Conservation (phyloP, 2,797 vertebrate genomes). For the Spea hammondii region DNA sequence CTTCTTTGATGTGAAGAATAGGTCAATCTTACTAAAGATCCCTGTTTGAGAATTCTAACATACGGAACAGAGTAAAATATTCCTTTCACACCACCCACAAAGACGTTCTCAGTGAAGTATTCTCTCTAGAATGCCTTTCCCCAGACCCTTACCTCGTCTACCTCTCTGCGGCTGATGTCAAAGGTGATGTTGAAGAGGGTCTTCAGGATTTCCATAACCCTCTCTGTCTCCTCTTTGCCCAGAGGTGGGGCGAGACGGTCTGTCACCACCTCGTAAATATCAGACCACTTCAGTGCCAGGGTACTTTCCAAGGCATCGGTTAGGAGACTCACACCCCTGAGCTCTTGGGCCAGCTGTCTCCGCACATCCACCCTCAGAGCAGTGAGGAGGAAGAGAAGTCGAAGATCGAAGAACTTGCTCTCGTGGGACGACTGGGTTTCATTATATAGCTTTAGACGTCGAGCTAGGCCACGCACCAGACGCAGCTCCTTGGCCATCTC, state of each 20-base stretch:
- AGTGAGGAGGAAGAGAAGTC: conserved; percentile 76
- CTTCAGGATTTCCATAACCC: conserved; percentile 72
- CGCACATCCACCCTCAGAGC: conserved; percentile 72
- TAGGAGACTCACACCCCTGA: conserved; percentile 68
- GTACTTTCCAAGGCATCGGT: conserved; percentile 68
- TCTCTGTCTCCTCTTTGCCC: conserved; percentile 69
- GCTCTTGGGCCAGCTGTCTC: conserved; percentile 60
- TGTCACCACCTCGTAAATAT: conserved; percentile 66
- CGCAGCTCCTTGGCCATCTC: conserved; percentile 71
- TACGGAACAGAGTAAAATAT: too few species aligned
- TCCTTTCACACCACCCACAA: too few species aligned
- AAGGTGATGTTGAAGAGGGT: conserved; percentile 76
- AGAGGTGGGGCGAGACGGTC: conserved; percentile 59
- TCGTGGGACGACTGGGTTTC: conserved; percentile 62
- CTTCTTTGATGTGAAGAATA: too few species aligned
- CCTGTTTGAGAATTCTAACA: too few species aligned
- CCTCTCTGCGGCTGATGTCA: conserved; percentile 68
- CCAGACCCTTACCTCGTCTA: conserved; percentile 65
- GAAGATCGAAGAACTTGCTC: conserved; percentile 75
- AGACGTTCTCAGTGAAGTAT: too few species aligned
- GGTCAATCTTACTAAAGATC: too few species aligned
- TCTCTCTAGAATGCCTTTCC: not conserved
- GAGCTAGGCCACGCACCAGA: conserved; percentile 66
- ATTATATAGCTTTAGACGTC: conserved; percentile 60
- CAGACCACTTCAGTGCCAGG: conserved; percentile 69